These are phyloP conservation scores for Thera britannica DNA, from an alignment of 2,888 invertebrate genomes.

Conservation along the genomic window DNA sequence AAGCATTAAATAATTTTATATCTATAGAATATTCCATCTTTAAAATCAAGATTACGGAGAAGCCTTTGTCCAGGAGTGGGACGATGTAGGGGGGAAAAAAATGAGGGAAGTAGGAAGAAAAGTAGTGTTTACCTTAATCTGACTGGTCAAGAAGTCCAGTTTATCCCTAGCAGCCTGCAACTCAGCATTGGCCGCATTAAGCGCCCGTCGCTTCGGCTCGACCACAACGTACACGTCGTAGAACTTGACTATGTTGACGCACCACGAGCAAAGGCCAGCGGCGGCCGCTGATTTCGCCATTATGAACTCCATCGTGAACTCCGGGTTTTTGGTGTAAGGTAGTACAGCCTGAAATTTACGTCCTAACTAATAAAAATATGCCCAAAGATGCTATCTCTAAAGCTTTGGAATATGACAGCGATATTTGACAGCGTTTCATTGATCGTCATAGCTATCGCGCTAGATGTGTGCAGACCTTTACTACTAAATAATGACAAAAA, in stretches of 20 bases:
- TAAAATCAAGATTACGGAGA: too few species aligned
- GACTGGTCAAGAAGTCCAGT: conserved; percentile 89
- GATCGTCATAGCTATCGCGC: too few species aligned
- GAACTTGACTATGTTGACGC: conserved; percentile 95
- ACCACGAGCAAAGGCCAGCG: conserved; percentile 97
- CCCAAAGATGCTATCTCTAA: too few species aligned
- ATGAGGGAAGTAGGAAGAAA: background rate
- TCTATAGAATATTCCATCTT: too few species aligned
- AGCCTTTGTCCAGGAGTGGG: too few species aligned
- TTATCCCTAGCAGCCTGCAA: conserved; percentile 92
- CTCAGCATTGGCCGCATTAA: conserved; percentile 93
- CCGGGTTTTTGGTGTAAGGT: conserved; percentile 87
- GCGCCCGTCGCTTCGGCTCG: conserved; percentile 94
- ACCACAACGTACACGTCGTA: conserved; percentile 96
- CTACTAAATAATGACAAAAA: too few species aligned
- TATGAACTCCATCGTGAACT: conserved; percentile 94
- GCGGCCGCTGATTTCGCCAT: conserved; percentile 95
- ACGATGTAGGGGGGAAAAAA: too few species aligned
- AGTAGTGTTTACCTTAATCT: conserved; percentile 80
- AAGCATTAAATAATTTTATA: too few species aligned
- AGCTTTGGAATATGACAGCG: too few species aligned
- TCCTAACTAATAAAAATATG: too few species aligned
- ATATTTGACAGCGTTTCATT: too few species aligned
- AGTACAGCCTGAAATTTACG: conserved; percentile 68
- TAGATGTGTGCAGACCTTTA: too few species aligned